These are phyloP conservation scores for Tetrapedia diversipes DNA, from an alignment of 2,888 invertebrate genomes.

Conservation along the genomic window DNA sequence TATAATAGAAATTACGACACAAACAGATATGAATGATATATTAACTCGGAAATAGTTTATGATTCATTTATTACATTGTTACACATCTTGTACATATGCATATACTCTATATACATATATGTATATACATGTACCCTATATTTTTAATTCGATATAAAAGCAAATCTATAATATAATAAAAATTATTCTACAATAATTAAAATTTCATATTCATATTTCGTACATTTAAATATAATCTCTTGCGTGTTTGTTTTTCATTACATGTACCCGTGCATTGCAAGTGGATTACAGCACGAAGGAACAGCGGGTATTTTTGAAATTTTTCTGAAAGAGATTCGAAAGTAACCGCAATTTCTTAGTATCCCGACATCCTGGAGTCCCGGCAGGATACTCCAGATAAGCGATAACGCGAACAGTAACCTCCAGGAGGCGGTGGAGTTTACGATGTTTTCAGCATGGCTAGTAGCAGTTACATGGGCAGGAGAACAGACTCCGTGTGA, in stretches of 20 bases:
- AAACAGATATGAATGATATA: not conserved
- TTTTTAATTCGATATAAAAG: too few relatives aligned
- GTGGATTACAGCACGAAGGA: not conserved
- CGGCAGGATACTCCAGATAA: slow-evolving; percentile 29
- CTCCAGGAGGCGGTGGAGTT: slow-evolving; percentile 48
- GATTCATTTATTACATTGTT: not conserved
- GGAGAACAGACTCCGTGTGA: slow-evolving; percentile 77
- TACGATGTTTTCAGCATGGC: slow-evolving; percentile 78
- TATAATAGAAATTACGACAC: not conserved
- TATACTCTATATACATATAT: too few relatives aligned
- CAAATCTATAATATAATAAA: too few relatives aligned
- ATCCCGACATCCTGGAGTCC: not conserved
- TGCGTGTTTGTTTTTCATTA: not conserved
- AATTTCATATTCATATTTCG: not conserved
- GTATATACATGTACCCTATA: too few relatives aligned
- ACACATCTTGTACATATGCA: not conserved
- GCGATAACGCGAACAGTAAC: slow-evolving; percentile 48
- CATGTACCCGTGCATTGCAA: too few relatives aligned
- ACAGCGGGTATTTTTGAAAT: slow-evolving; percentile 23
- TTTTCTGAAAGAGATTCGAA: not conserved
- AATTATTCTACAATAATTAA: too few relatives aligned
- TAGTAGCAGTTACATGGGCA: slow-evolving; percentile 77
- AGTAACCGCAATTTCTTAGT: not conserved
- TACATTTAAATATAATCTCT: not conserved
- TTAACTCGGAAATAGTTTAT: too few relatives aligned